A percentile compares a stretch with the other conserved stretches of the same genome.
These are phyloP conservation scores for Butorides virescens DNA, from an alignment of 2,113 vertebrate genomes.

Conservation along the genomic window DNA sequence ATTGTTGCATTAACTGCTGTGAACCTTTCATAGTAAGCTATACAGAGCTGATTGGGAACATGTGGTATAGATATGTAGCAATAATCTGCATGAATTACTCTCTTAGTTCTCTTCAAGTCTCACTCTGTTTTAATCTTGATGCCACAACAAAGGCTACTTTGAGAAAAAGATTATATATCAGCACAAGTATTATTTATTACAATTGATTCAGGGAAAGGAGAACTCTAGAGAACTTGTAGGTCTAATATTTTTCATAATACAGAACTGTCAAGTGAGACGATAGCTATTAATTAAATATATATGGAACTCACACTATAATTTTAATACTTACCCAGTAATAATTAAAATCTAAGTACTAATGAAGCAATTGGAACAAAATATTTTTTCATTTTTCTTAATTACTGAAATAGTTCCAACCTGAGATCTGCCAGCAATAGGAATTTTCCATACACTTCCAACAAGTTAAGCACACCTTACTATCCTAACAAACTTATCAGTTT, in stretches of 20 bases:
- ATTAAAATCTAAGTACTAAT: not conserved
- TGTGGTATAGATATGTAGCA: not conserved
- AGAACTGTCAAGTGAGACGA: not conserved
- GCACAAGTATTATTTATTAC: not conserved
- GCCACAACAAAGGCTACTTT: not conserved
- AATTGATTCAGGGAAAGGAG: not conserved
- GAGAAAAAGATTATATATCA: not conserved
- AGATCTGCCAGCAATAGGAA: not conserved
- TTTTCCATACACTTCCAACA: not conserved
- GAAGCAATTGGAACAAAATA: not conserved
- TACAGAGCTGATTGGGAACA: not conserved
- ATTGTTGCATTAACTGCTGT: not conserved
- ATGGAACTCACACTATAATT: not conserved
- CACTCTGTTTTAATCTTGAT: not conserved
- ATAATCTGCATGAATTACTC: not conserved
- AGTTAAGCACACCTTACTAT: not conserved
- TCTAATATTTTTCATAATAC: not conserved
- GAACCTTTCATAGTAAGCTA: not conserved
- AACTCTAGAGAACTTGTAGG: not conserved
- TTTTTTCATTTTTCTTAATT: not conserved
- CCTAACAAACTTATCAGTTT: not conserved
- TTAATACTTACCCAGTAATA: not conserved
- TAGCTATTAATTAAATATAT: not conserved
- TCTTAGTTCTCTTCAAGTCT: not conserved
- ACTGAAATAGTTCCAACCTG: not conserved